These are phyloP conservation scores for Liposcelis brunnea DNA, from an alignment of 2,888 invertebrate species.

Conservation along the genomic window DNA sequence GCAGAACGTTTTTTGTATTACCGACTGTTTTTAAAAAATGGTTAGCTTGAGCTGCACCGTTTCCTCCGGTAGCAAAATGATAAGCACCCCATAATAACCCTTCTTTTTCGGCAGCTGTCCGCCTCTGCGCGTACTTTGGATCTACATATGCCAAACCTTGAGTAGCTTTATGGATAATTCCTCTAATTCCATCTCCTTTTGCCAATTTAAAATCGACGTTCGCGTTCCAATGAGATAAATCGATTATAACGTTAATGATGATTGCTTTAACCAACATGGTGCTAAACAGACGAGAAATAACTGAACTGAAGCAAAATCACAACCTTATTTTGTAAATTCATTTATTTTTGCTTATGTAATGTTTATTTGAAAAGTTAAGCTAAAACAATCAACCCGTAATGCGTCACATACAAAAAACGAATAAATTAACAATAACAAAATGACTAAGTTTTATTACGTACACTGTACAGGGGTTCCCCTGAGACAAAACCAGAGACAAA, in stretches of 20 bases:
- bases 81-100: conserved; percentile 16
- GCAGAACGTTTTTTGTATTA: conserved; percentile 11
- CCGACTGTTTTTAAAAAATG: conserved; percentile 14
- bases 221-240: conserved; percentile 15
- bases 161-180: conserved; percentile 16
- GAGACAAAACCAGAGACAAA: too few species aligned
- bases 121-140: conserved; percentile 10
- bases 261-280: conserved; percentile 11
- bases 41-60: conserved; percentile 13
- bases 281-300: too few species aligned
- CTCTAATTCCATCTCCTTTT: conserved; percentile 13
- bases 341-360: too few species aligned
- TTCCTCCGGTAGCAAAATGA: conserved; percentile 14
- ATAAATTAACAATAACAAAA: too few species aligned
- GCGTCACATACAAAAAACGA: too few species aligned
- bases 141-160: conserved; percentile 14
- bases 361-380: too few species aligned
- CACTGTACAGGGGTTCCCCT: too few species aligned
- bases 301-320: too few species aligned
- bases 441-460: too few species aligned
- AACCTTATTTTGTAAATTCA: too few species aligned
- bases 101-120: conserved; percentile 10
- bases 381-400: too few species aligned
- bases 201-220: conserved; percentile 12
- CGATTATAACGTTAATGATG: conserved; percentile 13